Evolutionary conservation across 2,888 invertebrate genomes (phyloP).

Genomic region (Spodoptera littoralis): DNA sequence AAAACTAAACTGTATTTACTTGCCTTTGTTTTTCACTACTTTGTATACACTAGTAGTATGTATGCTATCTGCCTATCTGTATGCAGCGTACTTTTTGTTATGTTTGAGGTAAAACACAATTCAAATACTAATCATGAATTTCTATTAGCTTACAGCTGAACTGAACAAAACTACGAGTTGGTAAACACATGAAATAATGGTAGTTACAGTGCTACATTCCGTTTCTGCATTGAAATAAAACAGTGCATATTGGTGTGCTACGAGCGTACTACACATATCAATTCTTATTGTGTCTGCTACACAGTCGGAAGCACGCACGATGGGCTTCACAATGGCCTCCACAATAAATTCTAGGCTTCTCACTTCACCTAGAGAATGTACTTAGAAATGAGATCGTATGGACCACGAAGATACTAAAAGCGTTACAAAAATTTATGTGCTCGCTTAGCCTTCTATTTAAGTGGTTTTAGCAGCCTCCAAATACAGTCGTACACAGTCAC

Average conservation of each 20-base stretch:
- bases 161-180: slow-evolving; percentile 24
- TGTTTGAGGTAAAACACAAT: slow-evolving; percentile 2
- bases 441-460: slow-evolving; percentile 31
- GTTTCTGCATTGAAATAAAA: slow-evolving; percentile 54
- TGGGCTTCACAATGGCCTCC: slow-evolving; percentile 50
- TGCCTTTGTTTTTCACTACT: not conserved
- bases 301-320: slow-evolving; percentile 63
- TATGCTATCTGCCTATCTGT: too few relatives aligned
- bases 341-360: slow-evolving; percentile 51
- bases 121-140: slow-evolving; percentile 24
- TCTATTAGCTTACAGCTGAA: slow-evolving; percentile 13
- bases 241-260: slow-evolving; percentile 61
- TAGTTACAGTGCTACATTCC: slow-evolving; percentile 13
- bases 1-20: not conserved
- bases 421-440: slow-evolving; percentile 25
- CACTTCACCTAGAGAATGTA: slow-evolving; percentile 31
- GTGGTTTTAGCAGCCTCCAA: slow-evolving; percentile 18
- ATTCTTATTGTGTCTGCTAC: slow-evolving; percentile 62
- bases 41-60: not conserved
- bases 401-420: slow-evolving; percentile 32
- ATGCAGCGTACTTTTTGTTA: not conserved
- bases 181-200: slow-evolving; percentile 27
- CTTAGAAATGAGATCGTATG: slow-evolving; percentile 31
- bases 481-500: slow-evolving; percentile 21
- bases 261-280: slow-evolving; percentile 59